Percentiles rank a stretch among this genome's conserved stretches.
Conservation (phyloP, 1,140 invertebrate species). For the Ceratina calcarata region DNA sequence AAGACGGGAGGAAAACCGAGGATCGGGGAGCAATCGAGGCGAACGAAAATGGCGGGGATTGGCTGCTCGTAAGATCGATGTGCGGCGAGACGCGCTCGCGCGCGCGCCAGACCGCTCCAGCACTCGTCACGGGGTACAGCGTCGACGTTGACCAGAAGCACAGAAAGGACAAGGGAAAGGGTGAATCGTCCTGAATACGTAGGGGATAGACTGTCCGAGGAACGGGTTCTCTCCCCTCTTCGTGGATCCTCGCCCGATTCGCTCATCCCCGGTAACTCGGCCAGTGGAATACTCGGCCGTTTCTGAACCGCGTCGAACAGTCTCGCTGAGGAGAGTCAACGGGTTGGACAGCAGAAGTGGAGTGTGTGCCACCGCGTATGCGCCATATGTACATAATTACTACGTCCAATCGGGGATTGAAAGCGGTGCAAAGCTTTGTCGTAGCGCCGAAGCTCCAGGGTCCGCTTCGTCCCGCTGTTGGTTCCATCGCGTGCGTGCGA, state of each 20-base stretch:
- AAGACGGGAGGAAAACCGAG: neutral
- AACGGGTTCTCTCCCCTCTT: neutral
- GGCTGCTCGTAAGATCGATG: constrained; percentile 32
- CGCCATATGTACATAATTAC: constrained; percentile 58
- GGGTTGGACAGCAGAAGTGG: neutral
- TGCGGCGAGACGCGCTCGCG: neutral
- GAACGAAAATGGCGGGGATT: constrained; percentile 31
- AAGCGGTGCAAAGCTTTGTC: constrained; percentile 50
- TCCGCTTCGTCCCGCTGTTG: constrained; percentile 44
- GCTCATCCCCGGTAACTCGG: neutral
- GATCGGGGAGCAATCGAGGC: constrained; percentile 22
- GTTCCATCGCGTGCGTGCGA: constrained; percentile 43
- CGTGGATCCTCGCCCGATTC: neutral
- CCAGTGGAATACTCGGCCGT: constrained; percentile 22
- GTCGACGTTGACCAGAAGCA: neutral
- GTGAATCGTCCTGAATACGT: neutral
- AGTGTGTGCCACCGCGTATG: constrained; percentile 30
- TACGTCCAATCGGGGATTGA: constrained; percentile 49
- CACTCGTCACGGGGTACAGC: neutral
- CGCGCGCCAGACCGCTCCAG: neutral
- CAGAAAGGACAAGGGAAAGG: neutral
- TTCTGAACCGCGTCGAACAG: constrained; percentile 32
- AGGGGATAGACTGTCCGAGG: neutral
- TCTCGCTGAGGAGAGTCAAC: neutral
- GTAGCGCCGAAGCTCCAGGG: constrained; percentile 52